Percentiles rank a stretch among this genome's conserved stretches.
These are phyloP conservation scores for Drosophila mercatorum DNA, from an alignment of 2,888 invertebrate genomes.

Conservation along the genomic window DNA sequence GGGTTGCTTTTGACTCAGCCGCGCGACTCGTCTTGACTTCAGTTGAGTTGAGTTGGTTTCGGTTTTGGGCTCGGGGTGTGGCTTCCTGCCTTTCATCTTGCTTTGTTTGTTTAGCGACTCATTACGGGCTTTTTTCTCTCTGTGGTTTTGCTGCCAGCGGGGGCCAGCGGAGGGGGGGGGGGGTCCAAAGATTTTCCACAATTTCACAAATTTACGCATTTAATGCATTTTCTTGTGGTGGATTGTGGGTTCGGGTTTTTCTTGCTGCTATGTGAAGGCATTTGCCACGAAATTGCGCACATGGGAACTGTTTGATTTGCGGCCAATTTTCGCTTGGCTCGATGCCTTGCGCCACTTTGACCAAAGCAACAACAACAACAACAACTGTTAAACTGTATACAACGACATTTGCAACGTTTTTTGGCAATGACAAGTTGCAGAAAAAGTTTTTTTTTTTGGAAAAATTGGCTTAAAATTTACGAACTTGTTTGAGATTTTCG, in stretches of 20 bases:
- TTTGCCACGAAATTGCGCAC: constrained; percentile 70
- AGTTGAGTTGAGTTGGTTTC: constrained; percentile 1
- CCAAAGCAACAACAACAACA: constrained; percentile 32
- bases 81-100: constrained; percentile 61
- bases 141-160: neutral
- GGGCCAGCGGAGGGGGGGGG: too few relatives aligned
- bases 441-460: constrained; percentile 45
- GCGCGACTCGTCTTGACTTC: constrained; percentile 6
- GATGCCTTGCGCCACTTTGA: constrained; percentile 63
- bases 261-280: constrained; percentile 61
- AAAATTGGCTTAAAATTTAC: constrained; percentile 69
- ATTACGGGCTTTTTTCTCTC: constrained; percentile 32
- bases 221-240: constrained; percentile 39
- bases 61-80: constrained; percentile 50
- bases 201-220: constrained; percentile 54
- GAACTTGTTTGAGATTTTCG: constrained; percentile 68
- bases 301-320: constrained; percentile 81
- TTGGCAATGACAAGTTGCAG: constrained; percentile 77
- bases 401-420: constrained; percentile 72
- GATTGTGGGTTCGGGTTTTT: constrained; percentile 52
- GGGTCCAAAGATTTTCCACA: constrained; percentile 37
- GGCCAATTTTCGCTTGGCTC: constrained; percentile 69
- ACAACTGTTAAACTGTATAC: constrained; percentile 57
- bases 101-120: constrained; percentile 27
- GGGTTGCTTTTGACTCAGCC: constrained; percentile 13